Evolutionary conservation across 35 echinoderm and acorn worm species (phyloP).

Genomic region (Lytechinus variegatus): DNA sequence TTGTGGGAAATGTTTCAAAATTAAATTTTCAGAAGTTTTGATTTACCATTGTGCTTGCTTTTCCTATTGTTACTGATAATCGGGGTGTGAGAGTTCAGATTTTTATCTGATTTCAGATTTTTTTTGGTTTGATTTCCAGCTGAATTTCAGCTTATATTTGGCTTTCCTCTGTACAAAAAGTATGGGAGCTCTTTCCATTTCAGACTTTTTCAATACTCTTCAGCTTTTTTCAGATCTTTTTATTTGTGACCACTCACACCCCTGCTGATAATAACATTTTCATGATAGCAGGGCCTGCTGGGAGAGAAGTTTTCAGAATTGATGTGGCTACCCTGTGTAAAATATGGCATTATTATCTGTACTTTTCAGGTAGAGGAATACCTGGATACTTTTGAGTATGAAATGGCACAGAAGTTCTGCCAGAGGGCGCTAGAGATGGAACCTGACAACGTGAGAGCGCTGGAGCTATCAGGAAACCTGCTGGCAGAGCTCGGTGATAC

Average conservation of each 20-base stretch:
- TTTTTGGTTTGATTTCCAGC: too few species aligned
- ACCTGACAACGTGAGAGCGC: slow-evolving; percentile 60
- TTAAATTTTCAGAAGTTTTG: too few species aligned
- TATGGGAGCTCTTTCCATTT: not conserved
- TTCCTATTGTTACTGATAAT: too few species aligned
- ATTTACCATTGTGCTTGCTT: too few species aligned
- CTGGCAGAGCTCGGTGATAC: slow-evolving; percentile 78
- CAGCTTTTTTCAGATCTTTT: not conserved
- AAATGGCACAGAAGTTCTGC: slow-evolving; percentile 80
- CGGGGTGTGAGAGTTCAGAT: too few species aligned
- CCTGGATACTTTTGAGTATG: slow-evolving; percentile 87
- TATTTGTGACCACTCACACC: not conserved
- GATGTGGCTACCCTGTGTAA: not conserved
- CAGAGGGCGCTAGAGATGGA: slow-evolving; percentile 77
- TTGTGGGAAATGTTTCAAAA: too few species aligned
- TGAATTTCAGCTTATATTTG: too few species aligned
- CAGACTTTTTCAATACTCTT: not conserved
- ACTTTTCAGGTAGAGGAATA: slow-evolving; percentile 66
- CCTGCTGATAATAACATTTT: not conserved
- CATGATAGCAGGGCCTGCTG: too few species aligned
- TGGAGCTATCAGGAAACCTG: slow-evolving; percentile 80
- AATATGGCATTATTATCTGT: not conserved
- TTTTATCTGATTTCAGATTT: too few species aligned
- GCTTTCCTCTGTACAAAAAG: not conserved
- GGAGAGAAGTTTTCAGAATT: too few species aligned